phyloP scores from a whole-genome alignment of 2,113 vertebrate genomes.

The Enhydra lutris region DNA sequence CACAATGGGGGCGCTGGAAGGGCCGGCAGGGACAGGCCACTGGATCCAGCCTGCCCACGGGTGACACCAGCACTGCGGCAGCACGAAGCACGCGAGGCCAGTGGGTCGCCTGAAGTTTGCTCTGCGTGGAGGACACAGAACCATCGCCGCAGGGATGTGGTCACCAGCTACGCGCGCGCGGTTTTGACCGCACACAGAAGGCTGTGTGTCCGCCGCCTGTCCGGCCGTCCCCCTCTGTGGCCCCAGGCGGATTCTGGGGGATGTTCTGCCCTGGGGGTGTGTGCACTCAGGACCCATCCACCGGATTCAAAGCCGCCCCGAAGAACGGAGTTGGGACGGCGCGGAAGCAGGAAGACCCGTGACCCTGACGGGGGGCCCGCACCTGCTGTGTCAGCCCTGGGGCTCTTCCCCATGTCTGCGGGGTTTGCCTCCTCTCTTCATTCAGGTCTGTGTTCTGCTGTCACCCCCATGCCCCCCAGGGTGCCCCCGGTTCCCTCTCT shows the following conservation, averaged over 20 bases:
- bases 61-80: not conserved
- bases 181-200: not conserved
- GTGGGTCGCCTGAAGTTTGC: not conserved
- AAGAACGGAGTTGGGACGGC: not conserved
- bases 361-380: not conserved
- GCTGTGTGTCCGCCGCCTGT: not conserved
- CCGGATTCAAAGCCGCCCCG: not conserved
- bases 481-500: no score
- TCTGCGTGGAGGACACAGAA: no score
- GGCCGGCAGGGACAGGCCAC: not conserved
- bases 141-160: not conserved
- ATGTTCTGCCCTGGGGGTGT: not conserved
- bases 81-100: not conserved
- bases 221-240: not conserved
- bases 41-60: not conserved
- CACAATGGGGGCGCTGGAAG: not conserved
- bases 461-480: fast-evolving
- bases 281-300: no score
- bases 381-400: not conserved
- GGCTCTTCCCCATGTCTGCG: fast-evolving
- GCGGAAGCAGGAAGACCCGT: not conserved
- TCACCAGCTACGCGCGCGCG: not conserved
- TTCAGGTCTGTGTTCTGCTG: not conserved
- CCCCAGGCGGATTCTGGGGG: not conserved
- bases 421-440: not conserved